Percentiles rank a stretch among this genome's conserved stretches.
Evolutionary conservation across 2,797 vertebrate genomes (phyloP).

Genomic region (Sebastes kiyomatsui): DNA sequence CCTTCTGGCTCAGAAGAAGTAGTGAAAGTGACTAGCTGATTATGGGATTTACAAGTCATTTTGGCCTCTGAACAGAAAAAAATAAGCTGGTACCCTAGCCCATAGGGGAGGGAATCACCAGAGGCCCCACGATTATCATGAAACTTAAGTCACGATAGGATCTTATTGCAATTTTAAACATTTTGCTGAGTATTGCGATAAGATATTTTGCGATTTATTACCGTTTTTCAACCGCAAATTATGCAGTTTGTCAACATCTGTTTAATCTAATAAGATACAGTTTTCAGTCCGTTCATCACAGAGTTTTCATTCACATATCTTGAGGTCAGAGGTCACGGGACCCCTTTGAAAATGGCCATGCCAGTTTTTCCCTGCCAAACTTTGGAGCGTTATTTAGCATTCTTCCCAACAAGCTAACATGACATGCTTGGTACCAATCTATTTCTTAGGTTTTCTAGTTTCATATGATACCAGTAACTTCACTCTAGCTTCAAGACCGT

Average conservation of each 20-base stretch:
- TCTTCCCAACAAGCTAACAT: background rate
- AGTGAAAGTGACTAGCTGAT: slow-evolving; percentile 11
- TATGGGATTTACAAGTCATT: slow-evolving; percentile 5
- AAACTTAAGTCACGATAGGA: fast-evolving
- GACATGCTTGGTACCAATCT: background rate
- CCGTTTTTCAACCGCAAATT: fast-evolving
- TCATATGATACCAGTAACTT: fast-evolving
- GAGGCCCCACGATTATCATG: background rate
- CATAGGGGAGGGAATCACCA: background rate
- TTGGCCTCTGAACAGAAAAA: background rate
- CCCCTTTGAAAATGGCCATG: too few species aligned
- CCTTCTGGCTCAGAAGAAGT: background rate
- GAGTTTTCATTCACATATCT: background rate
- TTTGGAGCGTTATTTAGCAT: background rate
- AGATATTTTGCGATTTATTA: too few species aligned
- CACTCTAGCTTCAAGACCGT: too few species aligned
- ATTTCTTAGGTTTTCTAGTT: background rate
- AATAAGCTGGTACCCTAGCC: background rate
- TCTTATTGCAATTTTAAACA: background rate
- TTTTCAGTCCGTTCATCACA: background rate
- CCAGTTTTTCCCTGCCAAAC: too few species aligned
- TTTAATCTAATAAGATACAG: background rate
- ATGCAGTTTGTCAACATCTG: background rate
- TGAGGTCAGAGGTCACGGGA: background rate
- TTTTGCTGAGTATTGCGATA: background rate